phyloP scores from a whole-genome alignment of 2,888 invertebrate species.

The Chrysodeixis includens region DNA sequence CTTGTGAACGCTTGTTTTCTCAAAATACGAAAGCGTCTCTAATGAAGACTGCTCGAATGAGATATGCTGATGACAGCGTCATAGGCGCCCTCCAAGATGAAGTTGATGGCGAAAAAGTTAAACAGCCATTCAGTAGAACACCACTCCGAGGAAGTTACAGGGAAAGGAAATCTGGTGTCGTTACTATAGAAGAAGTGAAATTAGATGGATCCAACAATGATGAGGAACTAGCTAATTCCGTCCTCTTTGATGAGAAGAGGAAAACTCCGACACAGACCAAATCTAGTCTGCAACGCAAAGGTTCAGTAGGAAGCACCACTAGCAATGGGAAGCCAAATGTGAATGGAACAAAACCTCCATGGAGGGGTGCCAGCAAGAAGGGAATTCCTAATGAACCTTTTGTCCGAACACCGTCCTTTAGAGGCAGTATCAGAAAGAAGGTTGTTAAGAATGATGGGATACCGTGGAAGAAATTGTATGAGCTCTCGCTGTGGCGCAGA shows the following conservation, averaged over 20 bases:
- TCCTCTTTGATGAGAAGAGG: conserved; percentile 81
- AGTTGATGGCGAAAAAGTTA: conserved; percentile 82
- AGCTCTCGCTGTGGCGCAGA: conserved; percentile 88
- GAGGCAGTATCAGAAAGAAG: conserved; percentile 83
- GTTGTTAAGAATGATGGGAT: conserved; percentile 79
- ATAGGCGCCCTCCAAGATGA: conserved; percentile 78
- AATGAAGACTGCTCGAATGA: conserved; percentile 90
- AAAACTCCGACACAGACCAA: conserved; percentile 72
- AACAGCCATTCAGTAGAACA: conserved; percentile 77
- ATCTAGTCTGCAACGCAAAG: conserved; percentile 73
- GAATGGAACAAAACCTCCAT: conserved; percentile 83
- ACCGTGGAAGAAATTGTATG: conserved; percentile 89
- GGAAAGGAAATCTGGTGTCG: conserved; percentile 82
- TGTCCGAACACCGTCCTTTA: conserved; percentile 78
- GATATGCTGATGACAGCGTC: conserved; percentile 87
- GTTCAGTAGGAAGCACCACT: conserved; percentile 70
- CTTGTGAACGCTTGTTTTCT: conserved; percentile 87
- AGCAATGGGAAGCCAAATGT: conserved; percentile 71
- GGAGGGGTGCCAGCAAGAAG: conserved; percentile 82
- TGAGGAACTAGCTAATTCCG: conserved; percentile 76
- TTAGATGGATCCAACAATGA: conserved; percentile 80
- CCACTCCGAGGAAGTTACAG: conserved; percentile 81
- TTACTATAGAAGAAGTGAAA: conserved; percentile 87
- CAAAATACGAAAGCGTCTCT: conserved; percentile 90
- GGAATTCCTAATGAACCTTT: conserved; percentile 76